Evolutionary conservation across 2,888 invertebrate genomes (phyloP), one percentile per base, ranked within the genome.

Genomic region (Celastrina argiolus): DNA sequence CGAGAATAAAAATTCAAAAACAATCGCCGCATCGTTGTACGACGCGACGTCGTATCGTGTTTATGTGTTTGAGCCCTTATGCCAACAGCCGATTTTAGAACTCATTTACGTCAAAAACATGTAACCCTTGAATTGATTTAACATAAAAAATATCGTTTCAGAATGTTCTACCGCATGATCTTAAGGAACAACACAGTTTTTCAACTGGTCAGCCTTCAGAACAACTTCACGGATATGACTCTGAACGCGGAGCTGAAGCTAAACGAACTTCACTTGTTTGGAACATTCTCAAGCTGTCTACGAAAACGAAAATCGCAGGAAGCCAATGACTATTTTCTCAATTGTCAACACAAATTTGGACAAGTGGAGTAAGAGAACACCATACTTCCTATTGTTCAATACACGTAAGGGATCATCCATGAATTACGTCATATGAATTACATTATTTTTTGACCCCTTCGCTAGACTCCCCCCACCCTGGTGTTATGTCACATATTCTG

Each of bases 111-210:
- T 31, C 5, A 8, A 28, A 41, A 65, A 41, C 5, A 3, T 3
- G 39, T 41, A 0, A 6, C n/a, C 34, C 18, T 16, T n/a, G n/a
- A n/a, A n/a, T n/a, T n/a, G n/a, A n/a, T n/a, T n/a, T n/a, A n/a
- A n/a, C n/a, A n/a, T n/a, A n/a, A n/a, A n/a, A 22, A 2, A 3
- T 31, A 22, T 63, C 42, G 26, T 67, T 68, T 10, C 71, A 88
- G 89, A 28, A 87, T 88, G 71, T 87, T 89, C 74, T 83, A 87
- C 66, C 87, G 89, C 22, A 76, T 88, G 80, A 88, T 87, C 67
- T 81, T 89, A 0, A 84, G 88, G 0, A 87, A 88, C 76, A 72
- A 81, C 69, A 89, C 88, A 0, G 34, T 64, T 5, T 89, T 88
- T 75, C 77, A 72, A 3, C 70, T 88, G 51, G 69, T 78, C 61